A percentile compares a stretch with the other conserved stretches of the same genome.
These are phyloP conservation scores for Drosophila prostipennis DNA, from an alignment of 2,888 invertebrate species.

Conservation along the genomic window DNA sequence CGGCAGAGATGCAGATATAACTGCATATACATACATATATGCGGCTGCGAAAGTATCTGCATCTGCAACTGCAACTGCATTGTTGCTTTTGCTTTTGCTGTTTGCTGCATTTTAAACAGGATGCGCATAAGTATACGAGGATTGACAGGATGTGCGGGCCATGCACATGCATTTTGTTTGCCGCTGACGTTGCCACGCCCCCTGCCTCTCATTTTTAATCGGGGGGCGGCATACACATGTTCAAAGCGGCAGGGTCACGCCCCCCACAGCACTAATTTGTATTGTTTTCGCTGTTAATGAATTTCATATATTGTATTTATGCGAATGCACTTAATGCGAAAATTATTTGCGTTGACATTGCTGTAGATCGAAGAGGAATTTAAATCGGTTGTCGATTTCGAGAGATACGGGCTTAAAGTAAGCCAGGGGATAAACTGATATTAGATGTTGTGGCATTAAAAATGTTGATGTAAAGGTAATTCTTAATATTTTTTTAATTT, in stretches of 20 bases:
- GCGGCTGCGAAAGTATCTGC: slow-evolving; percentile 54
- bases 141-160: slow-evolving; percentile 78
- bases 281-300: slow-evolving; percentile 49
- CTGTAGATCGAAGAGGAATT: slow-evolving; percentile 1
- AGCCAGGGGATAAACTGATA: not conserved
- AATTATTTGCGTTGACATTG: slow-evolving; percentile 39
- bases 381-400: not conserved
- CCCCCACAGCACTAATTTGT: slow-evolving; percentile 41
- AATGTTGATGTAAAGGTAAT: not conserved
- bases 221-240: slow-evolving; percentile 25
- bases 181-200: slow-evolving; percentile 20
- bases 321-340: slow-evolving; percentile 36
- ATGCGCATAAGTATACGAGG: slow-evolving; percentile 74
- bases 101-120: slow-evolving; percentile 60
- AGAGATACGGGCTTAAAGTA: not conserved
- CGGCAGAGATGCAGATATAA: slow-evolving; percentile 47
- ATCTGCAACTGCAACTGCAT: slow-evolving; percentile 33
- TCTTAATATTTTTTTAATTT: not conserved
- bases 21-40: not conserved
- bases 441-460: not conserved
- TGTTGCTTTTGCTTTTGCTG: slow-evolving; percentile 44
- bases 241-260: slow-evolving; percentile 12
- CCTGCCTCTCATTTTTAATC: slow-evolving; percentile 22
- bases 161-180: slow-evolving; percentile 66
- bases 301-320: slow-evolving; percentile 46